A percentile compares a stretch with the other conserved stretches of the same genome.
Conservation (phyloP, 2,797 vertebrate species). For the Leucoraja ocellata region DNA sequence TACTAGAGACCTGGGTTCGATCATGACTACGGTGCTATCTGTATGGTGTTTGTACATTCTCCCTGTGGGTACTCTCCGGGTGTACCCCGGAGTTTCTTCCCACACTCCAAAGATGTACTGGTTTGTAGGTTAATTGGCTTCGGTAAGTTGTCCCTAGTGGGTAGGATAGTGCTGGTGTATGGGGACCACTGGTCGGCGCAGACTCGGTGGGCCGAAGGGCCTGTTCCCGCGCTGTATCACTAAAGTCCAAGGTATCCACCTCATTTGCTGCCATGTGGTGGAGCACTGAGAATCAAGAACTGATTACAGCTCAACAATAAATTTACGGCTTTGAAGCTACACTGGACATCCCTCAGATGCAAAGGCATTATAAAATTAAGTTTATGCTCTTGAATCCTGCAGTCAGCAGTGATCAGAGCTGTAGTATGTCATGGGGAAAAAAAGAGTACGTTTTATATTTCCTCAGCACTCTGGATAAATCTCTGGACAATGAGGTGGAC, state of each 20-base stretch:
- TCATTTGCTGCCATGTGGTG: not conserved
- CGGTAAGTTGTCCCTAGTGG: no score
- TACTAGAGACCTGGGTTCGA: no score
- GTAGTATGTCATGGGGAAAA: not conserved
- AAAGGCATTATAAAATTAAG: not conserved
- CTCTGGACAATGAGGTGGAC: not conserved
- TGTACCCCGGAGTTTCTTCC: no score
- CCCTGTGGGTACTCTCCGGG: no score
- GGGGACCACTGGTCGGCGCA: no score
- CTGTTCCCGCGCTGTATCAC: no score
- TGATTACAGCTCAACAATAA: not conserved
- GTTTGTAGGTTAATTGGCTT: no score
- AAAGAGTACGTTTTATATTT: not conserved
- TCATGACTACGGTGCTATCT: no score
- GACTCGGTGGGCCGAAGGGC: no score
- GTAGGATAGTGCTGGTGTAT: no score
- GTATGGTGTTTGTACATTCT: no score
- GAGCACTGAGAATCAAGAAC: not conserved
- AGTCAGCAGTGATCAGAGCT: not conserved
- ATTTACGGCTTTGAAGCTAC: not conserved
- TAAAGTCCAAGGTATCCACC: not conserved
- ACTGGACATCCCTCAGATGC: not conserved
- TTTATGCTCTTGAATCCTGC: not conserved
- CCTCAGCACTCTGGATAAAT: not conserved
- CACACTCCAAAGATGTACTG: no score